phyloP scores from a whole-genome alignment of 2,888 invertebrate species.

The Coenonympha glycerion region DNA sequence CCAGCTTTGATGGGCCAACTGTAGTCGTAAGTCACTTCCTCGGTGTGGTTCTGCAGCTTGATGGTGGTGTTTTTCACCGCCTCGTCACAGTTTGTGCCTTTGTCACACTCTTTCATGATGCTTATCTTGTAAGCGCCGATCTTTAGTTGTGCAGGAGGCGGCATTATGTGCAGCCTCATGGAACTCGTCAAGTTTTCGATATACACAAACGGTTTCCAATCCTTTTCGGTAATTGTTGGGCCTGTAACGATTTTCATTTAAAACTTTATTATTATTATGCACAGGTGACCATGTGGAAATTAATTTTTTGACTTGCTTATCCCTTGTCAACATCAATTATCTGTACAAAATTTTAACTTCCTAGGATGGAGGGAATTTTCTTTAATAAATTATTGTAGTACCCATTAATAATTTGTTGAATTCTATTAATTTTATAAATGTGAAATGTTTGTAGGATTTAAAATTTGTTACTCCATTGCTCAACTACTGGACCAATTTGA shows the following conservation, averaged over 20 bases:
- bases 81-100: constrained; percentile 34
- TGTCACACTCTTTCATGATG: constrained; percentile 43
- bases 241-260: constrained; percentile 37
- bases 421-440: no score
- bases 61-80: constrained; percentile 34
- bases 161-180: constrained; percentile 56
- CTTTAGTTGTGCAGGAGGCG: constrained; percentile 50
- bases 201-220: constrained; percentile 66
- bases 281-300: no score
- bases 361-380: no score
- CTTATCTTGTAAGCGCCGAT: constrained; percentile 49
- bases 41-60: constrained; percentile 38
- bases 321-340: no score
- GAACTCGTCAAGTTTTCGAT: constrained; percentile 54
- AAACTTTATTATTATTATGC: not conserved
- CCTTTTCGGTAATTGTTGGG: constrained; percentile 44
- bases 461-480: no score
- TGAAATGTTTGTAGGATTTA: no score
- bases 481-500: no score
- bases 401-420: no score
- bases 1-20: constrained; percentile 50
- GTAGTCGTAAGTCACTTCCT: constrained; percentile 55
- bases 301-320: no score
- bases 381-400: no score
- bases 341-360: no score